These are phyloP conservation scores for Cyaniris semiargus DNA, from an alignment of 2,888 invertebrate genomes.

Conservation along the genomic window DNA sequence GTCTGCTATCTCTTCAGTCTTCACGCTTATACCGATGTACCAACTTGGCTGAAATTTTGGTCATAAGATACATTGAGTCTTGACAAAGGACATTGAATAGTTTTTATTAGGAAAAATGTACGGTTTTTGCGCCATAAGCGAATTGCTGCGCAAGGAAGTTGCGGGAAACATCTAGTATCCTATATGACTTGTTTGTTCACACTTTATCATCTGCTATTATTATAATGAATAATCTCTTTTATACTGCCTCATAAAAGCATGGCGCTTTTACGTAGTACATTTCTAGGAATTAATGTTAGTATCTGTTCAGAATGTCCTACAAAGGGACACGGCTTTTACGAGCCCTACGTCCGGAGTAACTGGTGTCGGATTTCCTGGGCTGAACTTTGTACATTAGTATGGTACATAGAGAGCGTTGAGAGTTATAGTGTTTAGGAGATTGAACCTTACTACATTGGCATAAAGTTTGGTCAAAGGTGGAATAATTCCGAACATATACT, in stretches of 20 bases:
- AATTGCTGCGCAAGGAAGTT: no score
- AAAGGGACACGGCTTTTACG: neutral
- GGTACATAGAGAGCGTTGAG: no score
- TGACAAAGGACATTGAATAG: neutral
- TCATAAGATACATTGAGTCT: no score
- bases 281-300: neutral
- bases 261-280: neutral
- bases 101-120: no score
- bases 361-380: constrained; percentile 6
- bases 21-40: neutral
- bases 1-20: no score
- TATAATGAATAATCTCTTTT: neutral
- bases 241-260: neutral
- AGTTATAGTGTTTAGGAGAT: neutral
- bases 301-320: neutral
- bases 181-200: neutral
- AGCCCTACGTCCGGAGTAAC: constrained; percentile 2
- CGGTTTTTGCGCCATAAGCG: no score
- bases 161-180: neutral
- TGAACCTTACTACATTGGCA: neutral
- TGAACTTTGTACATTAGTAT: neutral
- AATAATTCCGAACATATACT: neutral
- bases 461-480: neutral
- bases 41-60: neutral
- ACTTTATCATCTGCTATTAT: neutral